Evolutionary conservation across 2,888 invertebrate species (phyloP).

Genomic region (Amphipoea lucens): DNA sequence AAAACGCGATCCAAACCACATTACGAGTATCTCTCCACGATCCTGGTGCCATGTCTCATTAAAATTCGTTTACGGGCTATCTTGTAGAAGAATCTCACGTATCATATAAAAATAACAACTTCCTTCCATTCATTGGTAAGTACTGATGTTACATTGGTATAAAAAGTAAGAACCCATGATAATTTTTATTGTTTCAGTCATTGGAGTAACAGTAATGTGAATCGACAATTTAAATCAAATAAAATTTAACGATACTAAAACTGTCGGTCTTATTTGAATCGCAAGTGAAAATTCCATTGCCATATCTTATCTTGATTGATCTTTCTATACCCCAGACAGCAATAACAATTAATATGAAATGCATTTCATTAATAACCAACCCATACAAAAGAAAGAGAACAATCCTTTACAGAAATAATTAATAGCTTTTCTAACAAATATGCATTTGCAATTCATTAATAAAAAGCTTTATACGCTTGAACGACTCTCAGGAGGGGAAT

Average conservation of each 20-base stretch:
- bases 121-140: conserved; percentile 72
- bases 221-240: conserved; percentile 15
- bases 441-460: conserved; percentile 41
- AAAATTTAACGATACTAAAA: not conserved
- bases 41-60: conserved; percentile 64
- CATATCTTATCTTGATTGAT: conserved; percentile 4
- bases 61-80: conserved; percentile 72
- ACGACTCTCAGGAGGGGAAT: conserved; percentile 34
- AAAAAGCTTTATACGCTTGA: conserved; percentile 59
- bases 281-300: not conserved
- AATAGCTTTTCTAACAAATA: conserved; percentile 28
- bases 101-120: conserved; percentile 73
- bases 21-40: conserved; percentile 56
- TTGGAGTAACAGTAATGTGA: conserved; percentile 1
- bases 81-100: conserved; percentile 71
- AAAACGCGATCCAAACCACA: conserved; percentile 62
- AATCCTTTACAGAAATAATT: conserved; percentile 33
- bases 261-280: not conserved
- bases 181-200: conserved; percentile 43
- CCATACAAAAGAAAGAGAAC: conserved; percentile 6
- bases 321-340: not conserved
- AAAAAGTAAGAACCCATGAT: conserved; percentile 53
- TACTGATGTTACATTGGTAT: conserved; percentile 59
- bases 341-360: conserved; percentile 16
- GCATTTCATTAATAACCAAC: conserved; percentile 15